These are phyloP conservation scores for Atlantisia rogersi DNA, from an alignment of 2,113 vertebrate species.

Conservation along the genomic window DNA sequence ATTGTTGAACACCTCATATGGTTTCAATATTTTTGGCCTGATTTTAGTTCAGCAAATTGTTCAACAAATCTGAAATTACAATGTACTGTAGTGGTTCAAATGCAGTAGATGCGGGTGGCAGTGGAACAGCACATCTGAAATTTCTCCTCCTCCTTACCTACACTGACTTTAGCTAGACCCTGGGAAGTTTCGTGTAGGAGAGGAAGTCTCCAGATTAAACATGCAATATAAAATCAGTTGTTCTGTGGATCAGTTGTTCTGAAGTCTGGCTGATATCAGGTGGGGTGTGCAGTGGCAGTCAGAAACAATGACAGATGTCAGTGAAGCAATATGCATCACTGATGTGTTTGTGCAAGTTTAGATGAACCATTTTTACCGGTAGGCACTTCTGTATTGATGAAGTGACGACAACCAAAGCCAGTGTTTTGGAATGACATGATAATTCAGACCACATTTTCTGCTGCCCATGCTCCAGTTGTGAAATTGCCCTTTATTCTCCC, in stretches of 20 bases:
- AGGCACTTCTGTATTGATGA: not conserved
- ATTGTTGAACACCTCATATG: not conserved
- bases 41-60: not conserved
- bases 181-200: not conserved
- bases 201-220: not conserved
- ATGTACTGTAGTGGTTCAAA: not conserved
- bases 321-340: not conserved
- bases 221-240: not conserved
- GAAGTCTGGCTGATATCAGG: not conserved
- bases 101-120: not conserved
- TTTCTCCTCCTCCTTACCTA: not conserved
- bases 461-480: not conserved
- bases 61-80: not conserved
- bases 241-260: not conserved
- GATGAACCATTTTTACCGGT: not conserved
- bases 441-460: constrained; percentile 48
- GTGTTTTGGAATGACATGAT: not conserved
- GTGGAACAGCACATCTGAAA: not conserved
- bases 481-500: not conserved
- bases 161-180: not conserved
- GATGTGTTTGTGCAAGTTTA: not conserved
- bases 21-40: not conserved
- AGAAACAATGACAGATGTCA: not conserved
- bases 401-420: not conserved
- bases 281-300: not conserved